Percentiles rank a stretch among this genome's conserved stretches.
phyloP scores from a whole-genome alignment of 2,888 invertebrate genomes.

The Imbricaverruca yamaguchii region DNA sequence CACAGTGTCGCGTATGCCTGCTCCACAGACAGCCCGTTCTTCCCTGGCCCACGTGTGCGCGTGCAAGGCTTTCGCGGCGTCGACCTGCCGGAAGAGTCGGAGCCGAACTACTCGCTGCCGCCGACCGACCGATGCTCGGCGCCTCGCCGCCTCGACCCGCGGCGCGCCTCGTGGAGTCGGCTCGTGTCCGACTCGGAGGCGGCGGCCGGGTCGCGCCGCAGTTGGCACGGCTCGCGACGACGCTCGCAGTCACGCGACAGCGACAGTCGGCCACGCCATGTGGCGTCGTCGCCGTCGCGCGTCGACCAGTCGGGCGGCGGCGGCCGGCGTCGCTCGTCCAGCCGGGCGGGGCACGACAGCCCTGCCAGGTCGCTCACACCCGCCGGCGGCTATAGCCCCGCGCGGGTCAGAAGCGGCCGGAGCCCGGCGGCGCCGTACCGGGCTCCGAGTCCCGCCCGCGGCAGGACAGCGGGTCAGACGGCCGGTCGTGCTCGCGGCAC shows the following conservation, averaged over 20 bases:
- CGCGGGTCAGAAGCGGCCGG: neutral
- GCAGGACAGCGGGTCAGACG: neutral
- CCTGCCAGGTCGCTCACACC: neutral
- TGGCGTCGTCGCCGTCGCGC: neutral
- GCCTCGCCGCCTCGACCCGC: neutral
- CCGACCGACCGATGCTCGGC: neutral
- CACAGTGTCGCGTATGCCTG: neutral
- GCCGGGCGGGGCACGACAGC: neutral
- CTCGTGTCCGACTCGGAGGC: neutral
- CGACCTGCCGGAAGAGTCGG: neutral
- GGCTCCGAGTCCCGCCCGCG: neutral
- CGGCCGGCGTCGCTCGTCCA: neutral
- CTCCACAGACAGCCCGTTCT: neutral
- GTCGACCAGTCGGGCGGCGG: neutral
- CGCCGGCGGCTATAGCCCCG: neutral
- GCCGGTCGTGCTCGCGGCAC: too few species aligned
- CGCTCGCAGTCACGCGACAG: conserved; percentile 1
- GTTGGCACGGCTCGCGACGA: neutral
- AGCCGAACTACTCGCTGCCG: neutral
- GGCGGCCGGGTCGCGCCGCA: neutral
- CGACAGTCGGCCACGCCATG: too few species aligned
- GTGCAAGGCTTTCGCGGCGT: neutral
- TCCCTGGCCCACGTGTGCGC: neutral
- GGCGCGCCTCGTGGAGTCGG: neutral
- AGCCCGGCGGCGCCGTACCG: neutral